Conservation (phyloP, 2,888 invertebrate genomes). For the Scotopteryx bipunctaria region DNA sequence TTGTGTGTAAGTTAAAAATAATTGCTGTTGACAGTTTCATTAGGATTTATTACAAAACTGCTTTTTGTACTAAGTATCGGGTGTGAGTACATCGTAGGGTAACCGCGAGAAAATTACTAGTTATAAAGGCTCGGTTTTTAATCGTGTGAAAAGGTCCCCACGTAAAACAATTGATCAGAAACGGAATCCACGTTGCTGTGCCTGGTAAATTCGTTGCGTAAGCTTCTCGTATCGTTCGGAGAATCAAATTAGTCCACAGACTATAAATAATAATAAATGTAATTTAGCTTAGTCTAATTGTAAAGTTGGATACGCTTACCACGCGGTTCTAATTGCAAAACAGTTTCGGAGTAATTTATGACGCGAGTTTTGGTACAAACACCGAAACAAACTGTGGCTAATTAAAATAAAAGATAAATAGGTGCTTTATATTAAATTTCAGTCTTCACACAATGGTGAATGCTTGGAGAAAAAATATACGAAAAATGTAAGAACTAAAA, state of each 20-base stretch:
- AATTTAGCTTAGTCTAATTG: slow-evolving; percentile 20
- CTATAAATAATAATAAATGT: slow-evolving; percentile 22
- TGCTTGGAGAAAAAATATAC: too few relatives aligned
- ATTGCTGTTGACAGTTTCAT: slow-evolving; percentile 54
- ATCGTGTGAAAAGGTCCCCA: slow-evolving; percentile 51
- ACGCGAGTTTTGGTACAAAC: neutral
- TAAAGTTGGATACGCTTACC: neutral
- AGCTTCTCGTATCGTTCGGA: slow-evolving; percentile 24
- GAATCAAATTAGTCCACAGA: slow-evolving; percentile 22
- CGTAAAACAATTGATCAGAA: slow-evolving; percentile 37
- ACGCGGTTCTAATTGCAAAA: slow-evolving; percentile 12
- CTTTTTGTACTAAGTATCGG: too few relatives aligned
- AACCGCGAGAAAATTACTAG: too few relatives aligned
- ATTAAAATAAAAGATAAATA: too few relatives aligned
- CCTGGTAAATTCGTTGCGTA: slow-evolving; percentile 34
- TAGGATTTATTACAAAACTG: slow-evolving; percentile 30
- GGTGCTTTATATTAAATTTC: too few relatives aligned
- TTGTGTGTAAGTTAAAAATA: slow-evolving; percentile 42
- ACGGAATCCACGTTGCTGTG: too few relatives aligned
- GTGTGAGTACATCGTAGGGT: too few relatives aligned
- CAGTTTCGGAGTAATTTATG: neutral
- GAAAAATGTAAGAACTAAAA: too few relatives aligned
- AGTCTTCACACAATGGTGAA: too few relatives aligned
- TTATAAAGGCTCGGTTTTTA: slow-evolving; percentile 33
- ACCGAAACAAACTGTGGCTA: neutral